These are phyloP conservation scores for Abscondita cerata DNA, from an alignment of 2,888 invertebrate species.

Conservation along the genomic window DNA sequence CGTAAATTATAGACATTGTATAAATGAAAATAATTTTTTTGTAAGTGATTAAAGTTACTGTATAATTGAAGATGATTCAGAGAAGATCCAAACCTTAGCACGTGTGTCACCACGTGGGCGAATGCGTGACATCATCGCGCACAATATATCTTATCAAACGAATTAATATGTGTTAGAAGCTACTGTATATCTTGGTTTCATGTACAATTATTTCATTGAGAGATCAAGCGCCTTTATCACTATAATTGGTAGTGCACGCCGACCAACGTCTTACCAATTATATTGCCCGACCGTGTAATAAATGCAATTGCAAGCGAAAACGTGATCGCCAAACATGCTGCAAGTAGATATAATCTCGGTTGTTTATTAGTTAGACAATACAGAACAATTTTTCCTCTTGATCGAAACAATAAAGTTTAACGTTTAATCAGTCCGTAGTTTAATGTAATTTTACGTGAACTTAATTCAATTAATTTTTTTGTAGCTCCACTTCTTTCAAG, in stretches of 20 bases:
- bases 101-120: conserved; percentile 47
- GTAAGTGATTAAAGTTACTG: conserved; percentile 40
- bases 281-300: conserved; percentile 41
- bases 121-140: conserved; percentile 48
- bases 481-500: too few species aligned
- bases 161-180: conserved; percentile 45
- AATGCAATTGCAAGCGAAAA: conserved; percentile 43
- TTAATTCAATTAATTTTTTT: too few species aligned
- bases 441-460: background rate
- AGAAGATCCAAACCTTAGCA: conserved; percentile 44
- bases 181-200: conserved; percentile 43
- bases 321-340: conserved; percentile 36
- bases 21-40: background rate
- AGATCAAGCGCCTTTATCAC: conserved; percentile 45
- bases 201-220: conserved; percentile 48
- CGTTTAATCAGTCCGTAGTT: conserved; percentile 3
- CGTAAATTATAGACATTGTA: background rate
- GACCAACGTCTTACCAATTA: conserved; percentile 45
- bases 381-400: background rate
- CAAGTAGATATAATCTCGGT: conserved; percentile 11
- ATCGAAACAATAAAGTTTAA: background rate
- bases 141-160: conserved; percentile 45
- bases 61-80: conserved; percentile 42
- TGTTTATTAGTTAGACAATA: conserved; percentile 11
- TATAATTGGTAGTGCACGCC: conserved; percentile 46